phyloP scores from a whole-genome alignment of 2,888 invertebrate genomes.

The Orchesella flavescens region DNA sequence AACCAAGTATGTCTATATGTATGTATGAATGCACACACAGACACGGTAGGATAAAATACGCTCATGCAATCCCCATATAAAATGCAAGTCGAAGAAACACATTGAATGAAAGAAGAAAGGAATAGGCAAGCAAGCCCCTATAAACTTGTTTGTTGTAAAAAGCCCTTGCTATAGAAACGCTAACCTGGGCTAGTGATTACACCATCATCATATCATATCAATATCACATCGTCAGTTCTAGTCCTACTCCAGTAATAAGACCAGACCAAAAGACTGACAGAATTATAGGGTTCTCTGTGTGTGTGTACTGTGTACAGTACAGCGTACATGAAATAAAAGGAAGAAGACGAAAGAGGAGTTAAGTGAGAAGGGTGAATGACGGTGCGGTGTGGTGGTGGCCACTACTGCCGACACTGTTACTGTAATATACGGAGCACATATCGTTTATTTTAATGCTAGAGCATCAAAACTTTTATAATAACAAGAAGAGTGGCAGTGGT shows the following conservation, averaged over 20 bases:
- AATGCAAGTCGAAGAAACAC: too few species aligned
- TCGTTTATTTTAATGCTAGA: slow-evolving; percentile 1
- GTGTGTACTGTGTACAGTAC: too few species aligned
- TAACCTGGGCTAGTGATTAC: not conserved
- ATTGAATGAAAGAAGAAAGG: not conserved
- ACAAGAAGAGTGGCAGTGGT: slow-evolving; percentile 1
- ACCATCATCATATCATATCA: not conserved
- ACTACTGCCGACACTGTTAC: not conserved
- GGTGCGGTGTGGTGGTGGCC: not conserved
- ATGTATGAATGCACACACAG: not conserved
- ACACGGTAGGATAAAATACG: too few species aligned
- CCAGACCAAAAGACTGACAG: not conserved
- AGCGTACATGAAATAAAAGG: not conserved
- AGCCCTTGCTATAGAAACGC: slow-evolving; percentile 20
- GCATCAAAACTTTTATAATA: not conserved
- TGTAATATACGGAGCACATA: not conserved
- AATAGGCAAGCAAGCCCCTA: not conserved
- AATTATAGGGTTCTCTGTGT: slow-evolving; percentile 6
- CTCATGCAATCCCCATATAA: too few species aligned
- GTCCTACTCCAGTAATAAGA: not conserved
- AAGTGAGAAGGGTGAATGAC: slow-evolving; percentile 10
- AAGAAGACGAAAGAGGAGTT: slow-evolving; percentile 6
- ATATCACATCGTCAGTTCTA: not conserved
- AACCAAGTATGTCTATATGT: not conserved
- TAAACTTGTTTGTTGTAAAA: slow-evolving; percentile 30